Evolutionary conservation across 2,888 invertebrate species (phyloP).

Genomic region (Hemistola chrysoprasaria): DNA sequence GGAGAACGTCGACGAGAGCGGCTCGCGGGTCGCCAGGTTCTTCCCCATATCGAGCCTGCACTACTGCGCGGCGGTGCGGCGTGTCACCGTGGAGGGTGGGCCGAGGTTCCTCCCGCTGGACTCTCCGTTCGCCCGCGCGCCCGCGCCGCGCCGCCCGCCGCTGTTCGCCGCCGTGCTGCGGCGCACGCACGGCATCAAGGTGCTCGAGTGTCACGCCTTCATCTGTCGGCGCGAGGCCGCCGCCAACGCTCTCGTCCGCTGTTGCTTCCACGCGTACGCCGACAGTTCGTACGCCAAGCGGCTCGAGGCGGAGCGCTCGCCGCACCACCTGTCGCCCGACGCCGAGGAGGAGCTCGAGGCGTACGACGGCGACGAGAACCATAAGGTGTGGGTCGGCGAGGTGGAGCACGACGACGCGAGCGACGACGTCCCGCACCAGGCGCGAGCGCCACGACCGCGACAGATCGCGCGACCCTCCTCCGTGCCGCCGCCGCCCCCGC

Average conservation of each 20-base stretch:
- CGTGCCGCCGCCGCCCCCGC: conserved; percentile 92
- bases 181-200: conserved; percentile 97
- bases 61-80: conserved; percentile 97
- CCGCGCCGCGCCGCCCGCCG: conserved; percentile 96
- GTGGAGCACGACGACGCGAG: conserved; percentile 89
- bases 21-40: conserved; percentile 96
- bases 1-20: conserved; percentile 98
- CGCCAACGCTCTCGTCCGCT: conserved; percentile 97
- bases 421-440: conserved; percentile 83
- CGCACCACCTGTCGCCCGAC: conserved; percentile 63
- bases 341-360: conserved; percentile 89
- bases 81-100: conserved; percentile 88
- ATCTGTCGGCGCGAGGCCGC: conserved; percentile 98
- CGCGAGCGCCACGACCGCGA: conserved; percentile 88
- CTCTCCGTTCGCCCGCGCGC: conserved; percentile 96
- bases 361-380: conserved; percentile 96
- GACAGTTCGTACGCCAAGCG: conserved; percentile 96
- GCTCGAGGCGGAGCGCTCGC: conserved; percentile 84
- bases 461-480: conserved; percentile 90
- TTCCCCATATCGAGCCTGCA: conserved; percentile 97
- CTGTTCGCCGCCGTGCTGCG: conserved; percentile 98
- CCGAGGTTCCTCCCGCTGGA: conserved; percentile 97
- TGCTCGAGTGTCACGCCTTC: conserved; percentile 99
- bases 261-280: conserved; percentile 98
- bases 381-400: conserved; percentile 96